Evolutionary conservation across 2,888 invertebrate genomes (phyloP).

Genomic region (Rosalia funebris): DNA sequence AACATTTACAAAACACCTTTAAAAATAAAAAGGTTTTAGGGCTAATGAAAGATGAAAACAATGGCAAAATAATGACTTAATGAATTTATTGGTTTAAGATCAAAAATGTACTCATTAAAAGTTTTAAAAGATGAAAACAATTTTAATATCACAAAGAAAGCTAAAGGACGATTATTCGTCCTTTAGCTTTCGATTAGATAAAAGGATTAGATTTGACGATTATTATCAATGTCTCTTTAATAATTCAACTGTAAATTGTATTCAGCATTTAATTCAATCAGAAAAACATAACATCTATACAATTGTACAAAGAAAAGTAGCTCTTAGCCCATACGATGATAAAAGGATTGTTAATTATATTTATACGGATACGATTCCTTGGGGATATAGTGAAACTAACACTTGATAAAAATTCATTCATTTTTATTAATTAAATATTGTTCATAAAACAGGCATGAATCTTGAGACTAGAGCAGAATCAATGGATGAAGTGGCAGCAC

Average conservation of each 20-base stretch:
- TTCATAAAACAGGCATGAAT: no score
- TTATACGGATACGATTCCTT: not conserved
- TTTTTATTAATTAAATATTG: no score
- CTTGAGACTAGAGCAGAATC: no score
- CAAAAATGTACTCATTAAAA: constrained; percentile 33
- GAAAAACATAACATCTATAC: constrained; percentile 16
- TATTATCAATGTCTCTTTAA: constrained; percentile 16
- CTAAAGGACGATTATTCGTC: not conserved
- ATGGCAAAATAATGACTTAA: constrained; percentile 46
- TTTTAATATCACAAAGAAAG: not conserved
- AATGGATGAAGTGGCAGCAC: no score
- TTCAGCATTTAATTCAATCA: constrained; percentile 3
- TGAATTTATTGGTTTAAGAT: constrained; percentile 51
- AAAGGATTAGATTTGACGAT: not conserved
- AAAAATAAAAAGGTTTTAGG: constrained; percentile 53
- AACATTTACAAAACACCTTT: constrained; percentile 5
- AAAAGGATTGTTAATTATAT: constrained; percentile 17
- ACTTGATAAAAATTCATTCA: not conserved
- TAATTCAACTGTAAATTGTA: constrained; percentile 2
- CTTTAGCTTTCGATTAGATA: no score
- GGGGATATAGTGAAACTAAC: not conserved
- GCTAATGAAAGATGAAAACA: constrained; percentile 55
- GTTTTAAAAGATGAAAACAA: not conserved
- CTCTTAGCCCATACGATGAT: constrained; percentile 18
- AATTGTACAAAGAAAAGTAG: constrained; percentile 20